Percentiles rank a stretch among this genome's conserved stretches.
Evolutionary conservation across 2,113 vertebrate species (phyloP).

Genomic region (Ranitomeya imitator): DNA sequence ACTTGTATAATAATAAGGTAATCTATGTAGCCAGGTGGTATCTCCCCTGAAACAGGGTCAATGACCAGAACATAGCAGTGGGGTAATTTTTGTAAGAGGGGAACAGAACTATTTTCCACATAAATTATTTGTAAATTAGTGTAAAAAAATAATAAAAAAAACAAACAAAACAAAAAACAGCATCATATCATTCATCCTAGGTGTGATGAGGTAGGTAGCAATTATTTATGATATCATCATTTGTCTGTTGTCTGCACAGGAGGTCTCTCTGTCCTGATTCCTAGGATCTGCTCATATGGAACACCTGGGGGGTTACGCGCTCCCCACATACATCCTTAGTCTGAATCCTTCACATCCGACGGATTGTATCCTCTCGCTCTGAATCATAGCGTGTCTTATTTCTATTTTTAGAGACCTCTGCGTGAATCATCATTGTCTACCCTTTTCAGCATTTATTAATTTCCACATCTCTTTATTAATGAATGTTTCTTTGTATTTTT

Average conservation of each 20-base stretch:
- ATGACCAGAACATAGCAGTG: too few relatives aligned
- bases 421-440: neutral
- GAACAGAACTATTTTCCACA: too few relatives aligned
- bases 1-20: too few relatives aligned
- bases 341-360: neutral
- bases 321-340: neutral
- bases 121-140: too few relatives aligned
- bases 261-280: neutral
- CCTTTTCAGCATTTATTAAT: neutral
- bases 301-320: neutral
- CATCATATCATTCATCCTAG: too few relatives aligned
- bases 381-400: neutral
- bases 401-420: neutral
- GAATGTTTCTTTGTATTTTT: neutral
- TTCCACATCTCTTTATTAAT: neutral
- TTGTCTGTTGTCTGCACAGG: neutral
- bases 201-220: neutral
- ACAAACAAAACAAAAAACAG: too few relatives aligned
- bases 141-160: too few relatives aligned
- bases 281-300: neutral
- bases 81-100: too few relatives aligned
- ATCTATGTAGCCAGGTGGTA: too few relatives aligned
- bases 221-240: neutral
- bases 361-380: neutral
- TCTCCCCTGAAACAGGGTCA: too few relatives aligned